Percentiles rank a stretch among this genome's conserved stretches.
Evolutionary conservation across 2,797 vertebrate genomes (phyloP).

Genomic region (Ciconia nigra): DNA sequence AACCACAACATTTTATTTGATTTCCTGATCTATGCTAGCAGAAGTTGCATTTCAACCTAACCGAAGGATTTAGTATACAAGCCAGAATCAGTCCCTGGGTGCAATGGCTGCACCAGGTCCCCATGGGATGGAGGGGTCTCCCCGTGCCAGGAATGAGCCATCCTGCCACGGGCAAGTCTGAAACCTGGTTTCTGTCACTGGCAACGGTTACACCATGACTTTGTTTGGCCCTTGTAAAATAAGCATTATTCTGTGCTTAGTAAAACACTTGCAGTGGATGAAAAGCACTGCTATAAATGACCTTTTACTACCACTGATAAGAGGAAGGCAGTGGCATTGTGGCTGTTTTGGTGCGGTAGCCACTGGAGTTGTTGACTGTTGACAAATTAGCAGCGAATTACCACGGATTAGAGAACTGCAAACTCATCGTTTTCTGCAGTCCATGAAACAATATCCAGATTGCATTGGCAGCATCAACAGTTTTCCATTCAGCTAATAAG

Average conservation of each 20-base stretch:
- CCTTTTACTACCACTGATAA: accelerated
- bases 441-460: conserved; percentile 16
- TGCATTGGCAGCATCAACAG: conserved; percentile 3
- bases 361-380: background rate
- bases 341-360: background rate
- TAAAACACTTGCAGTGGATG: background rate
- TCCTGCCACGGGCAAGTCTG: background rate
- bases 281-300: background rate
- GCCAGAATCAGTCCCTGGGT: background rate
- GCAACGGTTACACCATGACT: background rate
- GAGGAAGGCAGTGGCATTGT: accelerated
- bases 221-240: background rate
- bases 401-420: background rate
- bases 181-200: background rate
- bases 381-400: conserved; percentile 51
- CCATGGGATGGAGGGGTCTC: background rate
- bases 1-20: background rate
- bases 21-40: background rate
- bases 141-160: accelerated
- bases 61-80: background rate
- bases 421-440: background rate
- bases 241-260: background rate
- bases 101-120: background rate
- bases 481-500: conserved; percentile 31
- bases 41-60: background rate